Evolutionary conservation across 2,113 vertebrate species (phyloP).

Genomic region (Pampusana beccarii): DNA sequence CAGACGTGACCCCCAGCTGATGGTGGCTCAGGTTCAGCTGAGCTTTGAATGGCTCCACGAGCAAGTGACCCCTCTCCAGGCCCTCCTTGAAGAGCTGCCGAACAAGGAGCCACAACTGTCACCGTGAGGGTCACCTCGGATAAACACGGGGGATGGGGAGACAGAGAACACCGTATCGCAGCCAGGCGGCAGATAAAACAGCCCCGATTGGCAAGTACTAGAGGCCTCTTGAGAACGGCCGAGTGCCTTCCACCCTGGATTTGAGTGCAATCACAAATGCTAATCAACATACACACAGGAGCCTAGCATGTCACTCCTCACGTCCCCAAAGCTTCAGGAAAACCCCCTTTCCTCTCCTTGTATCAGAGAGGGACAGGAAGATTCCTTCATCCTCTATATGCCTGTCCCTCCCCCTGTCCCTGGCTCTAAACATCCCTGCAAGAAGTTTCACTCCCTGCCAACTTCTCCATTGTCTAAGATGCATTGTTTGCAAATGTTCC

Average conservation of each 20-base stretch:
- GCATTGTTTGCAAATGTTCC: slow-evolving; percentile 46
- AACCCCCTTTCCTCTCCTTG: slow-evolving; percentile 17
- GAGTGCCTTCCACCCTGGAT: not conserved
- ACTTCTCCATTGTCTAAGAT: slow-evolving; percentile 36
- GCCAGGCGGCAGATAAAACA: not conserved
- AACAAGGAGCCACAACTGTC: not conserved
- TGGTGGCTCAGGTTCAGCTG: not conserved
- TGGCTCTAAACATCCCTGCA: not conserved
- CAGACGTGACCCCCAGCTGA: not conserved
- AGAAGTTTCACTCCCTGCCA: not conserved
- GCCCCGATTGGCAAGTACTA: not conserved
- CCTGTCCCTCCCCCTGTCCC: not conserved
- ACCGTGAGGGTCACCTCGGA: not conserved
- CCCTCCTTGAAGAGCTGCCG: not conserved
- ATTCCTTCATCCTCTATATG: not conserved
- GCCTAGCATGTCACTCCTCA: slow-evolving; percentile 42
- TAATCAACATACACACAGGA: not conserved
- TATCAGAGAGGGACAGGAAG: slow-evolving; percentile 24
- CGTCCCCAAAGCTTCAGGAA: slow-evolving; percentile 44
- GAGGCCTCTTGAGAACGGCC: not conserved
- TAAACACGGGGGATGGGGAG: not conserved
- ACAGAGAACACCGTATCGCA: not conserved
- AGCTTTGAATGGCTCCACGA: not conserved
- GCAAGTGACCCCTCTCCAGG: not conserved
- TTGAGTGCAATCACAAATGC: slow-evolving; percentile 15